Evolutionary conservation across 2,797 vertebrate genomes (phyloP).

Genomic region (Typhlichthys eigenmanni): DNA sequence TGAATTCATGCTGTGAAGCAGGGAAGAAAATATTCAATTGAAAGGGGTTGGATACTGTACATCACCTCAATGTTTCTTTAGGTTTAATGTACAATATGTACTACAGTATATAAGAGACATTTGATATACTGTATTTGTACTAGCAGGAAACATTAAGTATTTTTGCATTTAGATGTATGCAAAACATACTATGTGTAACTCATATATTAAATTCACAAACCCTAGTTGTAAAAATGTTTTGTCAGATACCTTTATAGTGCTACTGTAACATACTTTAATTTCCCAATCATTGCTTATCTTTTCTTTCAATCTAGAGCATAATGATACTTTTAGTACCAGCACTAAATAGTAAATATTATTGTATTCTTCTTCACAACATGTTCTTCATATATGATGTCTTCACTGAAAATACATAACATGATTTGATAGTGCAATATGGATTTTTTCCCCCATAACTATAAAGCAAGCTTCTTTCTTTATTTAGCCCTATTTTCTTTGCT

Average conservation of each 20-base stretch:
- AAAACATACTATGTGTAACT: constrained; percentile 10
- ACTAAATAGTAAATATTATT: constrained; percentile 5
- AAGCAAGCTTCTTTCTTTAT: constrained; percentile 67
- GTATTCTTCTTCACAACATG: constrained; percentile 13
- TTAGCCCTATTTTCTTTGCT: constrained; percentile 59
- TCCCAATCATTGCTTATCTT: constrained; percentile 32
- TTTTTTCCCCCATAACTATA: constrained; percentile 48
- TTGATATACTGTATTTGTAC: too few species aligned
- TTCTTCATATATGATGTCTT: constrained; percentile 16
- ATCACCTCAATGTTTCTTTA: constrained; percentile 47
- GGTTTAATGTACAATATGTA: constrained; percentile 10
- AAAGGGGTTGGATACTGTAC: constrained; percentile 37
- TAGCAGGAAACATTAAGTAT: too few species aligned
- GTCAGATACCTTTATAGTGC: too few species aligned
- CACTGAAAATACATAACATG: constrained; percentile 69
- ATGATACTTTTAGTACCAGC: constrained; percentile 4
- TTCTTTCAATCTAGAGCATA: constrained; percentile 34
- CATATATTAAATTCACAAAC: not conserved
- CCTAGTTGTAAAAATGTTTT: too few species aligned
- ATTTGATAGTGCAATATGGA: constrained; percentile 68
- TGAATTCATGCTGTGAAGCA: constrained; percentile 48
- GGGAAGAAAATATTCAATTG: constrained; percentile 29
- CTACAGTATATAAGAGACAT: too few species aligned
- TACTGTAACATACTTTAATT: too few species aligned
- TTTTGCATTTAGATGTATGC: constrained; percentile 20